Conservation (phyloP, 2,113 vertebrate genomes). For the Nicator chloris region DNA sequence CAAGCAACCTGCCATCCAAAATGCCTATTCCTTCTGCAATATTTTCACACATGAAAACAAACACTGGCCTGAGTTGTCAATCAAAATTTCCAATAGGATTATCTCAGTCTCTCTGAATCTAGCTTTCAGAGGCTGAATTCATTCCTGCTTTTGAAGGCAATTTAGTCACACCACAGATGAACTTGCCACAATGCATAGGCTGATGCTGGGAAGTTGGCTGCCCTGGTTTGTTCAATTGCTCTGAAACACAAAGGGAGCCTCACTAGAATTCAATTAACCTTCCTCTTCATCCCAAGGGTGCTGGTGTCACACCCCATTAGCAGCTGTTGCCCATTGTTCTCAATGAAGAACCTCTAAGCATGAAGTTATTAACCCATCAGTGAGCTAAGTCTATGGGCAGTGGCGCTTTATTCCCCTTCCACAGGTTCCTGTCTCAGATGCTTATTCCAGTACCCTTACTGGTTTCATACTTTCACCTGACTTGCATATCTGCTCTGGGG, state of each 20-base stretch:
- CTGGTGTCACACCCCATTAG: neutral
- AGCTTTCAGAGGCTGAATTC: neutral
- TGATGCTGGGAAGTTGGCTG: neutral
- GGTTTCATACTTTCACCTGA: neutral
- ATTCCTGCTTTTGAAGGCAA: neutral
- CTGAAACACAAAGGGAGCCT: neutral
- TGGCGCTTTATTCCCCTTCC: neutral
- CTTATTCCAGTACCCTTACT: neutral
- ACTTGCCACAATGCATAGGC: neutral
- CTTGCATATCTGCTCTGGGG: neutral
- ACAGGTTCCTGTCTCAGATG: neutral
- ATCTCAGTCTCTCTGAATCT: neutral
- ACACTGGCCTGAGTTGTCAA: neutral
- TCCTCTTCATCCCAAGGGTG: neutral
- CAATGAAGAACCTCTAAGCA: neutral
- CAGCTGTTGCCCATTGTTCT: constrained; percentile 14
- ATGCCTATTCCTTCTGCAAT: neutral
- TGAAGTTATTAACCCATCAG: constrained; percentile 15
- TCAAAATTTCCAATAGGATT: neutral
- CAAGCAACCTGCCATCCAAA: neutral
- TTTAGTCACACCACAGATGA: neutral
- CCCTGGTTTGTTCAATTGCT: constrained; percentile 1
- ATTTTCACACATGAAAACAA: neutral
- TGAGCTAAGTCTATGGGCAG: neutral
- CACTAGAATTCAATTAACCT: constrained; percentile 30